Evolutionary conservation across 2,797 vertebrate genomes (phyloP).

Genomic region (Crenichthys baileyi): DNA sequence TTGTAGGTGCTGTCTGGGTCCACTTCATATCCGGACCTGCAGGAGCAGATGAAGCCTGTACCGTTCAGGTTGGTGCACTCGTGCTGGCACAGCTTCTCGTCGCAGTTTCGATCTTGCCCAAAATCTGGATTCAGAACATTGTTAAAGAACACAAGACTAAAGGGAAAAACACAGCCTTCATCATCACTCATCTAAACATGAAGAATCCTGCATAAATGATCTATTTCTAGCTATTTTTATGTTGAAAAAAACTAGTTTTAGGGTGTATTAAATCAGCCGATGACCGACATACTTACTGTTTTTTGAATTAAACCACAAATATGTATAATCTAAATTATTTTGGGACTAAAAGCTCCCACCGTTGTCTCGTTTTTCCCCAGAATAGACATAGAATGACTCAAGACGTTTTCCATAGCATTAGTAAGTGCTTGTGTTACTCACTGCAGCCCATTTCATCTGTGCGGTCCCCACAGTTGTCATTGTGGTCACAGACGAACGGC

Average conservation of each 20-base stretch:
- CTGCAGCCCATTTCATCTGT: conserved; percentile 92
- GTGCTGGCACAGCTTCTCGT: conserved; percentile 90
- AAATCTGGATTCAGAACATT: conserved; percentile 73
- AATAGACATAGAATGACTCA: neutral
- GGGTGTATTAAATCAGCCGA: no score
- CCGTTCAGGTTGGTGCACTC: conserved; percentile 87
- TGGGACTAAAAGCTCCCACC: neutral
- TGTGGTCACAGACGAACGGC: conserved; percentile 88
- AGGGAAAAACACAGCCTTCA: neutral
- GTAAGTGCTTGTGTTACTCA: conserved; percentile 77
- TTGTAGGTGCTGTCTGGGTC: conserved; percentile 83
- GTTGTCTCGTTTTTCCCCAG: neutral
- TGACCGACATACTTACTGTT: neutral
- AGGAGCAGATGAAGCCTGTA: conserved; percentile 92
- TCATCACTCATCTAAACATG: no score
- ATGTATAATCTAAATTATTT: neutral
- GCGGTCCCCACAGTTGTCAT: conserved; percentile 89
- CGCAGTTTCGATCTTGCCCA: conserved; percentile 85
- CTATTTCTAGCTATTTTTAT: neutral
- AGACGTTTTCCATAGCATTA: neutral
- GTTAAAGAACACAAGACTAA: neutral
- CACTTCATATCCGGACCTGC: conserved; percentile 84
- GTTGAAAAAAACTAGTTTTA: no score
- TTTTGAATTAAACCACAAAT: neutral
- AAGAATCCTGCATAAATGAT: neutral